Evolutionary conservation across 1,140 invertebrate genomes (phyloP).

Genomic region (Metaphire vulgaris): DNA sequence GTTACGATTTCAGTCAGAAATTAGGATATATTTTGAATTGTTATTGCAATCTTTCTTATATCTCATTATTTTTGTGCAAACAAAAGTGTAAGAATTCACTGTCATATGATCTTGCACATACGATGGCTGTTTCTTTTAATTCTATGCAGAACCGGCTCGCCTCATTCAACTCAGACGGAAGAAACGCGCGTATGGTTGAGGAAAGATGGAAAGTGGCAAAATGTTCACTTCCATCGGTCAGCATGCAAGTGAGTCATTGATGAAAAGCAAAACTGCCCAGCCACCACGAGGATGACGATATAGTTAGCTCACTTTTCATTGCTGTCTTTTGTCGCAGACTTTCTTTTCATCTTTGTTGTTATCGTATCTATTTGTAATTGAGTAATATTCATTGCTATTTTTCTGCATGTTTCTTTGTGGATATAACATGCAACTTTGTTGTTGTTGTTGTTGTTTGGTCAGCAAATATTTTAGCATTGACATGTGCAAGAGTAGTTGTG

Average conservation of each 20-base stretch:
- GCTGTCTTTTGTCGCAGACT: neutral
- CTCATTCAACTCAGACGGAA: slow-evolving; percentile 85
- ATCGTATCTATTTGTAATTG: neutral
- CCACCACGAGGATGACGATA: neutral
- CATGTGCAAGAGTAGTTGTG: too few species aligned
- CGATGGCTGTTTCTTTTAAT: neutral
- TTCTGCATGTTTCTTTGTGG: neutral
- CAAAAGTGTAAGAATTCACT: too few species aligned
- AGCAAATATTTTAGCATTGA: too few species aligned
- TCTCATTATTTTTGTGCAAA: too few species aligned
- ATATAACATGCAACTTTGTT: neutral
- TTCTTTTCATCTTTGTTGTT: neutral
- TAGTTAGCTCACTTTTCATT: neutral
- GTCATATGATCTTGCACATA: too few species aligned
- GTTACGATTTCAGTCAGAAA: too few species aligned
- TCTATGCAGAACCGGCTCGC: slow-evolving; percentile 64
- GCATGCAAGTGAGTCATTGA: slow-evolving; percentile 33
- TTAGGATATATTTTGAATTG: too few species aligned
- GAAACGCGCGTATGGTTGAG: slow-evolving; percentile 96
- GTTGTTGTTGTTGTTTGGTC: too few species aligned
- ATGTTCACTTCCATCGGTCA: slow-evolving; percentile 89
- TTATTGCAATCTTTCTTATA: too few species aligned
- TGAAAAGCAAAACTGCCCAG: neutral
- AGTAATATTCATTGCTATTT: neutral
- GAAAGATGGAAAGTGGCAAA: slow-evolving; percentile 93